Evolutionary conservation across 2,797 vertebrate species (phyloP).

Genomic region (Myiotriccus ornatus): DNA sequence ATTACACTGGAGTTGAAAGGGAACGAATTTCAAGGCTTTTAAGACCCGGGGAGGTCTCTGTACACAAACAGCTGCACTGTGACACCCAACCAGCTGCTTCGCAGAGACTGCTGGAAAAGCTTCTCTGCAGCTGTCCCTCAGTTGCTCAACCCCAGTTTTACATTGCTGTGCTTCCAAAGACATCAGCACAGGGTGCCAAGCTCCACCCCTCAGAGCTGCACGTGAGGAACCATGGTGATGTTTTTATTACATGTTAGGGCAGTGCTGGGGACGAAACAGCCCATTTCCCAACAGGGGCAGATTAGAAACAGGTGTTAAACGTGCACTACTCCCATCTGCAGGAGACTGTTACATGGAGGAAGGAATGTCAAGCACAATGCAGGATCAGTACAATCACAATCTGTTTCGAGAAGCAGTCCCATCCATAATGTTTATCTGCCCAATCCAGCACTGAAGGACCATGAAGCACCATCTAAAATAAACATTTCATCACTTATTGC

Average conservation of each 20-base stretch:
- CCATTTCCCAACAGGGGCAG: not conserved
- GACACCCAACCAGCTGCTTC: not conserved
- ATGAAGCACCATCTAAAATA: not conserved
- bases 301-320: not conserved
- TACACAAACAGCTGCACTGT: not conserved
- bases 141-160: not conserved
- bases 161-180: not conserved
- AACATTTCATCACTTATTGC: not conserved
- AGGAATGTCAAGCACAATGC: not conserved
- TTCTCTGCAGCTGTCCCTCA: not conserved
- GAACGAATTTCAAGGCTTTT: not conserved
- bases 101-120: not conserved
- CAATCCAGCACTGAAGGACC: not conserved
- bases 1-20: not conserved
- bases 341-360: not conserved
- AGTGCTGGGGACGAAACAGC: not conserved
- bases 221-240: not conserved
- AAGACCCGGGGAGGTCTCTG: not conserved
- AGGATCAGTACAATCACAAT: not conserved
- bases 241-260: not conserved
- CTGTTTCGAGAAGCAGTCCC: not conserved
- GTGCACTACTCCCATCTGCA: not conserved
- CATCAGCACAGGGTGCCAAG: not conserved
- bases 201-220: not conserved
- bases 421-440: not conserved